Conservation (phyloP, 2,888 invertebrate genomes). For the Nysson spinosus region DNA sequence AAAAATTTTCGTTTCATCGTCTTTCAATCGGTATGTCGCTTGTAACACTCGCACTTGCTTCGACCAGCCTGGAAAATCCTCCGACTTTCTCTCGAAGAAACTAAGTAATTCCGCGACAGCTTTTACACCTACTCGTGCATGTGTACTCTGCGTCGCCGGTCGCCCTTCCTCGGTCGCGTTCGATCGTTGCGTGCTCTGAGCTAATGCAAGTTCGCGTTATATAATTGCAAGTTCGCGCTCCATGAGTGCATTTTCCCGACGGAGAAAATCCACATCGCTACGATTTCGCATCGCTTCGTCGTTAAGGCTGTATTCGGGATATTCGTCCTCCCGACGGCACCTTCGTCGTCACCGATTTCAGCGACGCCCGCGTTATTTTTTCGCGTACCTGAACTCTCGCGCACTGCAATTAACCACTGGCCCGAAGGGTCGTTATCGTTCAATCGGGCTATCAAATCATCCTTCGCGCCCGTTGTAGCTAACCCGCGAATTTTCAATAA, state of each 20-base stretch:
- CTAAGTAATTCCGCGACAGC: slow-evolving; percentile 4
- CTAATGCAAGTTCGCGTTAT: slow-evolving; percentile 10
- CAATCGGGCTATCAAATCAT: slow-evolving; percentile 12
- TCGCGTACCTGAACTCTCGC: neutral
- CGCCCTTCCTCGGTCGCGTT: neutral
- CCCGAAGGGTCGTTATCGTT: slow-evolving; percentile 12
- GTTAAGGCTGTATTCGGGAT: neutral
- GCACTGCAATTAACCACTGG: neutral
- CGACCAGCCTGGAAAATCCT: slow-evolving; percentile 27
- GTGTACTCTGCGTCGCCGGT: neutral
- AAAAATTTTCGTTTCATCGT: slow-evolving; percentile 34
- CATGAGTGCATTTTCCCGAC: slow-evolving; percentile 12
- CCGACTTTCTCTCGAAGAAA: slow-evolving; percentile 12
- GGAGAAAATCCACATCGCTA: slow-evolving; percentile 2
- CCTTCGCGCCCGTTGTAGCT: slow-evolving; percentile 5
- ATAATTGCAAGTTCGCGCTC: neutral
- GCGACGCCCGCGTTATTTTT: neutral
- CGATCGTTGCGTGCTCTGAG: neutral
- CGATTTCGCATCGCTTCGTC: neutral
- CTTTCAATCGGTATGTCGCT: slow-evolving; percentile 18
- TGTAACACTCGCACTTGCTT: slow-evolving; percentile 23
- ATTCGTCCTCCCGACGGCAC: neutral
- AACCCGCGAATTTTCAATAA: slow-evolving; percentile 10
- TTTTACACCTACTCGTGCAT: neutral
- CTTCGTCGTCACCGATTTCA: neutral